phyloP scores from a whole-genome alignment of 2,113 vertebrate species.

The Microcebus jonahi region DNA sequence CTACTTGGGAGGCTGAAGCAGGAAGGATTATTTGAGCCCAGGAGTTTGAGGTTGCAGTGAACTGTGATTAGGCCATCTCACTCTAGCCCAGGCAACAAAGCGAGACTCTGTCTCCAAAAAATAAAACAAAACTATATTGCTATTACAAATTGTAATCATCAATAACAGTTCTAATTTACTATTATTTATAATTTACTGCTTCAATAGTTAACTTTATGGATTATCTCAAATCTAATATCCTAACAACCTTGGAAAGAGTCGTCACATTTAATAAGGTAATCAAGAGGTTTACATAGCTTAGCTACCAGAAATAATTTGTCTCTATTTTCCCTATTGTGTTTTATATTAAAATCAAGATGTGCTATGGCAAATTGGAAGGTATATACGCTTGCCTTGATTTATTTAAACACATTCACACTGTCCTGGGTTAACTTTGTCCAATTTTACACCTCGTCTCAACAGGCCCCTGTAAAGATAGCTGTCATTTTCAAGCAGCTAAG shows the following conservation, averaged over 20 bases:
- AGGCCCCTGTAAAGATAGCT: conserved; percentile 98
- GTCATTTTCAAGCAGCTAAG: conserved; percentile 98
- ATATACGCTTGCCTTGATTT: neutral
- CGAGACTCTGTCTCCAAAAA: neutral
- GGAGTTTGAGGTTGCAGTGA: too few species aligned
- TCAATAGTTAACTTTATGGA: neutral
- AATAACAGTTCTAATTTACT: neutral
- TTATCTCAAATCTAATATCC: neutral
- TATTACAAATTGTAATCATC: neutral
- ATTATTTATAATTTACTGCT: neutral
- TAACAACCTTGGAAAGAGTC: neutral
- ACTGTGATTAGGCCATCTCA: too few species aligned
- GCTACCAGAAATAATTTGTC: neutral
- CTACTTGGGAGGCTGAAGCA: too few species aligned
- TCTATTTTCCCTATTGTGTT: neutral
- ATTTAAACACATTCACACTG: neutral
- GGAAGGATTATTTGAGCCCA: too few species aligned
- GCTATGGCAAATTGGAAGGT: neutral
- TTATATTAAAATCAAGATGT: neutral
- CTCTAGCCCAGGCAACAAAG: neutral
- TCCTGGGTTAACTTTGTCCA: neutral
- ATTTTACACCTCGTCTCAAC: conserved; percentile 29
- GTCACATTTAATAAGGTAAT: neutral
- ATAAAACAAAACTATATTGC: neutral
- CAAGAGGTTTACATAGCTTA: neutral